Conservation (phyloP, 2,888 invertebrate species). For the Nasonovia ribisnigri region DNA sequence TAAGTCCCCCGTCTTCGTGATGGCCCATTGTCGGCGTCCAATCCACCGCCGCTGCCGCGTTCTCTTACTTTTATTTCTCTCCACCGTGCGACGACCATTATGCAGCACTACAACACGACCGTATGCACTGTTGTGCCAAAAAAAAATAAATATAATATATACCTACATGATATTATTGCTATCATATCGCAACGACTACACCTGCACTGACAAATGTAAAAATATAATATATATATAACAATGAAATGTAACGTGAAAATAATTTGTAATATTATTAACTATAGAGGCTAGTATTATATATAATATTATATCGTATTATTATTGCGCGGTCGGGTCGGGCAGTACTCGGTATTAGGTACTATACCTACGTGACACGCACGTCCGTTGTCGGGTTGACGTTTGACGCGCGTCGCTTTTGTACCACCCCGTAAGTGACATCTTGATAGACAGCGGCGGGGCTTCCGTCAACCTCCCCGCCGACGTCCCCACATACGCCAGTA, state of each 20-base stretch:
- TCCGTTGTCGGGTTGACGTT: slow-evolving; percentile 56
- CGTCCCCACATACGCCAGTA: neutral
- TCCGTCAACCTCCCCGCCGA: neutral
- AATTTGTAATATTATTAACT: neutral
- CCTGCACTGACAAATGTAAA: neutral
- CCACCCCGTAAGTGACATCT: slow-evolving; percentile 59
- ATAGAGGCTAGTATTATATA: neutral
- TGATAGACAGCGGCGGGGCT: slow-evolving; percentile 57
- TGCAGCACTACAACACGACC: neutral
- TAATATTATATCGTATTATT: neutral
- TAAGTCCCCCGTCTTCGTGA: slow-evolving; percentile 60
- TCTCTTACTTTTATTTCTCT: slow-evolving; percentile 59
- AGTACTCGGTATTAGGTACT: neutral
- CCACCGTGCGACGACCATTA: neutral
- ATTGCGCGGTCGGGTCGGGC: neutral
- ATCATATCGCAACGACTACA: neutral
- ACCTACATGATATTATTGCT: neutral
- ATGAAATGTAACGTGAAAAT: neutral
- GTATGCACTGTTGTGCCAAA: neutral
- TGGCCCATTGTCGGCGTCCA: slow-evolving; percentile 65
- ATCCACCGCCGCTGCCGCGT: slow-evolving; percentile 19
- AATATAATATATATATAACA: neutral
- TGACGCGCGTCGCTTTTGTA: slow-evolving; percentile 52
- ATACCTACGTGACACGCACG: neutral
- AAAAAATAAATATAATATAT: neutral